Evolutionary conservation across 2,888 invertebrate species (phyloP).

Genomic region (Erebia epiphron): DNA sequence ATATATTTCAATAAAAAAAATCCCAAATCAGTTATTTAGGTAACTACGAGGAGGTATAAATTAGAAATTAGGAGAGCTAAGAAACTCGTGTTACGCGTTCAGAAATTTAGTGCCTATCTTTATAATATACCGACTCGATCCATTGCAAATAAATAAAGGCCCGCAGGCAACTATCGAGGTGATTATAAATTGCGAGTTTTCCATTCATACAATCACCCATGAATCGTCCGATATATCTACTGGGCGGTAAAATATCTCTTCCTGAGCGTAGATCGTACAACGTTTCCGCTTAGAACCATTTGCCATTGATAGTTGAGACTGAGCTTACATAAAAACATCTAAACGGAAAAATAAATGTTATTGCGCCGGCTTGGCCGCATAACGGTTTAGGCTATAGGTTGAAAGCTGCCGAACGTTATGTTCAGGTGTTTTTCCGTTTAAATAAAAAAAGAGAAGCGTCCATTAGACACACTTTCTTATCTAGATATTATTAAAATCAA

Average conservation of each 20-base stretch:
- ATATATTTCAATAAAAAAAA: too few species aligned
- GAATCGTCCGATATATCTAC: conserved; percentile 37
- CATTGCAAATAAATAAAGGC: conserved; percentile 23
- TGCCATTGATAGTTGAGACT: conserved; percentile 29
- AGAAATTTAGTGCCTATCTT: conserved; percentile 21
- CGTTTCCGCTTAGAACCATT: conserved; percentile 46
- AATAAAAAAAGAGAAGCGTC: neutral
- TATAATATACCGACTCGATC: conserved; percentile 14
- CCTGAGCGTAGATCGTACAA: conserved; percentile 32
- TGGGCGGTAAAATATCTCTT: conserved; percentile 40
- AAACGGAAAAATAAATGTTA: conserved; percentile 40
- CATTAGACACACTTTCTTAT: neutral
- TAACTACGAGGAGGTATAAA: neutral
- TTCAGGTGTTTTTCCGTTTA: neutral
- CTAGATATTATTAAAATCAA: too few species aligned
- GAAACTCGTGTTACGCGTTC: conserved; percentile 23
- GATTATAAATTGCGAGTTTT: conserved; percentile 25
- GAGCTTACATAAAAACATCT: conserved; percentile 31
- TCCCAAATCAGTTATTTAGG: neutral
- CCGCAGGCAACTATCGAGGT: conserved; percentile 22
- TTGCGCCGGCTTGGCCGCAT: conserved; percentile 48
- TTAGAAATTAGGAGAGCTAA: neutral
- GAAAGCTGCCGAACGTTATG: neutral
- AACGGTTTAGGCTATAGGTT: conserved; percentile 45
- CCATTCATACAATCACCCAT: conserved; percentile 43